Conservation (phyloP, 1,140 invertebrate species). For the Megathymus violae region DNA sequence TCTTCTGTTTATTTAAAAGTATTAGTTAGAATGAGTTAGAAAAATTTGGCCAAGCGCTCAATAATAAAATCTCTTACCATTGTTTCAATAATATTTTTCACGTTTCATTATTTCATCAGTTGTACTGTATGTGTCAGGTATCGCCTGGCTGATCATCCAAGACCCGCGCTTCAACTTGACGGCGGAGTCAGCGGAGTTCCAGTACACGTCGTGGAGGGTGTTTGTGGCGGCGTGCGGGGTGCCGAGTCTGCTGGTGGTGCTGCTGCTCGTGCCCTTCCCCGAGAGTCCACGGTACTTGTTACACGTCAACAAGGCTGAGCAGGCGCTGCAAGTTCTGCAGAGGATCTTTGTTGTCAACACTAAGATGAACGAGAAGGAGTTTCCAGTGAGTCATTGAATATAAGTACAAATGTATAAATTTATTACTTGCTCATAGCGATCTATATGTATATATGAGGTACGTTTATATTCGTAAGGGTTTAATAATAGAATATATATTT, state of each 20-base stretch:
- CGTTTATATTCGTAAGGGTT: too few relatives aligned
- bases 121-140: conserved; percentile 62
- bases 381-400: too few relatives aligned
- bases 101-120: background rate
- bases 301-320: conserved; percentile 78
- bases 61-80: too few relatives aligned
- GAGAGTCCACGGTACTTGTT: conserved; percentile 89
- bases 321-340: conserved; percentile 82
- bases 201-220: conserved; percentile 89
- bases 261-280: conserved; percentile 88
- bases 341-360: conserved; percentile 84
- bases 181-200: conserved; percentile 62
- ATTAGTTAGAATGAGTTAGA: too few relatives aligned
- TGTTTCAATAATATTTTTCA: too few relatives aligned
- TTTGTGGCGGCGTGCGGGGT: conserved; percentile 88
- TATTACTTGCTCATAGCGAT: too few relatives aligned
- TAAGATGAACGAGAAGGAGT: conserved; percentile 73
- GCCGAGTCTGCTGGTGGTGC: conserved; percentile 87
- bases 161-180: conserved; percentile 66
- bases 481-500: too few relatives aligned
- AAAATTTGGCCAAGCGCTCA: background rate
- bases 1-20: too few relatives aligned
- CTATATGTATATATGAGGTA: too few relatives aligned
- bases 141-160: conserved; percentile 83
- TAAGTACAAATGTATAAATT: too few relatives aligned